Base-by-base conservation (phyloP, 2,888 invertebrate species). In the Parnassius glacialis region DNA sequence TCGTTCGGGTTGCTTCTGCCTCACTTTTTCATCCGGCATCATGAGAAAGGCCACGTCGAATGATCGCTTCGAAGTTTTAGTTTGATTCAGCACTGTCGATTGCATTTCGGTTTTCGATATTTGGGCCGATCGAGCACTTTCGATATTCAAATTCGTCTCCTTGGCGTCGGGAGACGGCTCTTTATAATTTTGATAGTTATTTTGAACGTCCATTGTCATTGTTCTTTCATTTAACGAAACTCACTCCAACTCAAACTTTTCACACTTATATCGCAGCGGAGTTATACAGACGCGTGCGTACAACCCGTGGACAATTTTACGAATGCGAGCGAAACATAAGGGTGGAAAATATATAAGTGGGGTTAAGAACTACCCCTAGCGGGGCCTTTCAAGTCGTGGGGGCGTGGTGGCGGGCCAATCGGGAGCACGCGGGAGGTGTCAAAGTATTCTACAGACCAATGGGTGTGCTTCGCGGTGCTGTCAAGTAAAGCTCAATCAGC, bases 21-120 rank as follows among this genome's bases (percentile, higher is more conserved):
- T 94, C 54, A 95, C 84, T 74, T 96, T 95, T 66, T 97, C 97
- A 78, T 97, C 97, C 1, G 97, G 97, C 82, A 96, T 95, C 93
- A 97, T 97, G 41, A 97, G 87, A 74, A 97, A 97, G 0, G 97
- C 97, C 10, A 97, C 97, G 80, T 97, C 97, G 79, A 97, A 97
- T 0, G 97, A 96, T 13, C 97, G 91, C 75, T 97, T 97, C 70
- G 92, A 69, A 83, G 92, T 75, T 85, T 93, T 84, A 0, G 73
- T 79, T 67, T 80, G 74, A 75, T 79, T 85, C 13, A 86, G 61
- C 52, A 81, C 77, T 10, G 85, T 83, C 43, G 87, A 78, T 67
- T 87, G 87, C 83, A 87, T 83, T 47, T 89, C 89, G 41, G 80
- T 67, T 72, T 88, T 88, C 43, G 73, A 71, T 69, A 80, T 80